phyloP scores from a whole-genome alignment of 2,797 vertebrate genomes.

The Ibycter americanus region DNA sequence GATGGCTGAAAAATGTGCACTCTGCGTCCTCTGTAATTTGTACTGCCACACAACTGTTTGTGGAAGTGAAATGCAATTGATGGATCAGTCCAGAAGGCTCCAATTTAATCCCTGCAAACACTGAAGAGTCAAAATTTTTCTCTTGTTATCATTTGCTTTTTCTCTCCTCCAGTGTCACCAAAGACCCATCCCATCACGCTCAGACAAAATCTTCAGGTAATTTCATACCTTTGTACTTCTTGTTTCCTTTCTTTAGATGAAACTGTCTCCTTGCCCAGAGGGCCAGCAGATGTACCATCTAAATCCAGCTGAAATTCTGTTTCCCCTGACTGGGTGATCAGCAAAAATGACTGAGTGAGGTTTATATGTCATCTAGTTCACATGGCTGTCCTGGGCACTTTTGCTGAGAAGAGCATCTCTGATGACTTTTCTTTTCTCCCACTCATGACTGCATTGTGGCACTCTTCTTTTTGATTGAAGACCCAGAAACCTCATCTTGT shows the following conservation, averaged over 20 bases:
- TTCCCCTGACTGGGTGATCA: background rate
- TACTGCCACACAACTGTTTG: background rate
- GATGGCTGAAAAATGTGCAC: background rate
- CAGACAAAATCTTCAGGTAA: background rate
- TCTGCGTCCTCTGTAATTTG: background rate
- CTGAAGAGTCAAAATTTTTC: constrained; percentile 1
- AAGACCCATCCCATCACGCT: background rate
- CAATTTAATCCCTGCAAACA: constrained; percentile 4
- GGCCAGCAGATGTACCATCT: background rate
- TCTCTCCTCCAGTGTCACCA: background rate
- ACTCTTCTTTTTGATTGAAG: background rate
- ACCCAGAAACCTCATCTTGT: background rate
- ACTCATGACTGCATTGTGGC: background rate
- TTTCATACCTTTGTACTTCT: background rate
- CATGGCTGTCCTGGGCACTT: background rate
- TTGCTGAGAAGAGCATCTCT: background rate
- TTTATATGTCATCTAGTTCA: background rate
- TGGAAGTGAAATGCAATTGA: background rate
- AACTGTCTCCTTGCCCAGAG: background rate
- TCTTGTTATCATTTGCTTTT: background rate
- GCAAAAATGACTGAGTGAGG: background rate
- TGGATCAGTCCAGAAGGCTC: background rate
- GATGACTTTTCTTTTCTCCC: background rate
- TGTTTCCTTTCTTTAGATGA: background rate
- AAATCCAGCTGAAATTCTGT: background rate